phyloP scores from a whole-genome alignment of 2,888 invertebrate genomes.

The Psococerastis gibbosa region DNA sequence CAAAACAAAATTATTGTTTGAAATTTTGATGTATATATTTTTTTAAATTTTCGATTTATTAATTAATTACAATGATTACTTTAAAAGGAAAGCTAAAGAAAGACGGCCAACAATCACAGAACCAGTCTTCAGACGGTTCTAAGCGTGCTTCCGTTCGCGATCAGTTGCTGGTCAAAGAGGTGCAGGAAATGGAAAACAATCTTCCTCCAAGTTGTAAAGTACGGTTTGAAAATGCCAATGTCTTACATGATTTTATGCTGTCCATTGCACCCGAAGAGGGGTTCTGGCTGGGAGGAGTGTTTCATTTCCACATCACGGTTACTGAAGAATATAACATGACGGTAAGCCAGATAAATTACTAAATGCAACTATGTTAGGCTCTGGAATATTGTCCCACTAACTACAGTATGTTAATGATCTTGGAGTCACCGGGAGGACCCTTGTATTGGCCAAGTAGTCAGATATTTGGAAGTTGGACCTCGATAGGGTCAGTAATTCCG shows the following conservation, averaged over 20 bases:
- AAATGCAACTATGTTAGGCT: too few species aligned
- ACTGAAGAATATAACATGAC: conserved; percentile 94
- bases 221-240: conserved; percentile 63
- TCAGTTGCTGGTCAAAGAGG: conserved; percentile 60
- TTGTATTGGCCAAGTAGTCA: too few species aligned
- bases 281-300: conserved; percentile 72
- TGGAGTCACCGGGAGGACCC: too few species aligned
- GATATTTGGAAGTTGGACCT: too few species aligned
- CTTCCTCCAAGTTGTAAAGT: conserved; percentile 63
- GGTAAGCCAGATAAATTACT: too few species aligned
- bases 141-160: conserved; percentile 58
- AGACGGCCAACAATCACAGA: conserved; percentile 22
- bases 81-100: conserved; percentile 51
- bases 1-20: too few species aligned
- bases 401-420: too few species aligned
- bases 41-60: too few species aligned
- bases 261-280: conserved; percentile 71
- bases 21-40: too few species aligned
- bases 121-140: conserved; percentile 19
- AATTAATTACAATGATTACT: conserved; percentile 40
- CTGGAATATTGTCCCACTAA: too few species aligned
- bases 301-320: conserved; percentile 67
- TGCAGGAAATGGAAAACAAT: conserved; percentile 69
- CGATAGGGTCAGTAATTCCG: too few species aligned
- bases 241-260: conserved; percentile 60